Evolutionary conservation across 2,113 vertebrate genomes (phyloP).

Genomic region (Myotis lucifugus): DNA sequence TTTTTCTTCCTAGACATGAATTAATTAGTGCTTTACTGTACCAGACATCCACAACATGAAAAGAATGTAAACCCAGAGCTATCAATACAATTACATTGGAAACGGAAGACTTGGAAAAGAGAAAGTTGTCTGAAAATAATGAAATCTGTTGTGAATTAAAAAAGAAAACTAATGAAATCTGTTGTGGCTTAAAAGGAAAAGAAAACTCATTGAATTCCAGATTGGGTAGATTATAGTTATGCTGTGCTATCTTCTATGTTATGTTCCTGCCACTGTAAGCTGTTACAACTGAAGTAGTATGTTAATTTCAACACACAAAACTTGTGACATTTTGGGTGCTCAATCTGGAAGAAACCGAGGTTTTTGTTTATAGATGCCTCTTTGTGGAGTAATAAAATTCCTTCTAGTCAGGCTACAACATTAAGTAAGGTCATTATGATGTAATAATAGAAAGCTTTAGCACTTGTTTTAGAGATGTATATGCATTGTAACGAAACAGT

Average conservation of each 20-base stretch:
- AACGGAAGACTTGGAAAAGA: background rate
- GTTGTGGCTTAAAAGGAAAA: background rate
- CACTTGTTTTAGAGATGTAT: background rate
- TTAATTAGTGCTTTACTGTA: conserved; percentile 62
- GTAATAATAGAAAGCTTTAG: background rate
- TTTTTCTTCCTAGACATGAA: conserved; percentile 61
- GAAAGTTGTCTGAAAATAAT: background rate
- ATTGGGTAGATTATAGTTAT: background rate
- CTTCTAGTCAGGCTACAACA: background rate
- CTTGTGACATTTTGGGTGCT: background rate
- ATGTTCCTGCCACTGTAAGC: background rate
- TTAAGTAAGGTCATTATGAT: background rate
- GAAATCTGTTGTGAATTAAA: background rate
- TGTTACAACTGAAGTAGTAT: background rate
- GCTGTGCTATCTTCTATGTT: background rate
- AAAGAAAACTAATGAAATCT: background rate
- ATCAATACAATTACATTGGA: conserved; percentile 12
- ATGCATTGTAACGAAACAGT: background rate
- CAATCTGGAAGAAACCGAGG: background rate
- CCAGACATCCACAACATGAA: background rate
- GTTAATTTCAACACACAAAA: background rate
- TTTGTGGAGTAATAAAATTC: background rate
- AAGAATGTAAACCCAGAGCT: conserved; percentile 47
- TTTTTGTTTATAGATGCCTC: background rate
- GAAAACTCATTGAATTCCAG: background rate